A percentile compares a stretch with the other conserved stretches of the same genome.
These are phyloP conservation scores for Zoanthus sansibaricus DNA, from an alignment of 92 coral and sea anemone genomes.

Conservation along the genomic window DNA sequence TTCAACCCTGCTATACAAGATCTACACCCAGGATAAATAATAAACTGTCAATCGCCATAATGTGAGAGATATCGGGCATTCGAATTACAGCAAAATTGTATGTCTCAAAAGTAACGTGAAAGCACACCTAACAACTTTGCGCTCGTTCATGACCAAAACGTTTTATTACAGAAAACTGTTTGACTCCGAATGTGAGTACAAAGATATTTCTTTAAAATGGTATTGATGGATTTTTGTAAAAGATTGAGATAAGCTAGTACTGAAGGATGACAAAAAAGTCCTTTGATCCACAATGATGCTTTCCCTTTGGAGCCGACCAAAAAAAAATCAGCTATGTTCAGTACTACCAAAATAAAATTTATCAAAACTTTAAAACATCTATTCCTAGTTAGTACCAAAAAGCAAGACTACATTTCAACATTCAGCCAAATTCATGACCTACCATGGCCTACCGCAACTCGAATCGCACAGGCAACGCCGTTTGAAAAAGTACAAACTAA, in stretches of 20 bases:
- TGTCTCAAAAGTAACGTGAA: conserved; percentile 24
- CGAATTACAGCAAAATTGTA: background rate
- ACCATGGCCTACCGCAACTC: too few species aligned
- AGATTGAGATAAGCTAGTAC: background rate
- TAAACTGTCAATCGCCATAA: conserved; percentile 27
- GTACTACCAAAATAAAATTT: background rate
- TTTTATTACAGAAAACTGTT: too few species aligned
- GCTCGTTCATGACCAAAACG: too few species aligned
- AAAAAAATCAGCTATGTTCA: background rate
- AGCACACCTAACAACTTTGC: background rate
- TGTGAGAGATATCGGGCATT: conserved; percentile 25
- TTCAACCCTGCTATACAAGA: background rate
- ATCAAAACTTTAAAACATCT: background rate
- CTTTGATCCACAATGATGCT: conserved; percentile 31
- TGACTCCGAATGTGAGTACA: conserved; percentile 14
- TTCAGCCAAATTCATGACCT: too few species aligned
- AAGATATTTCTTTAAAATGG: conserved; percentile 31
- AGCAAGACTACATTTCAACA: conserved; percentile 29
- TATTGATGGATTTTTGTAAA: background rate
- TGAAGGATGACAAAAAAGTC: conserved; percentile 18
- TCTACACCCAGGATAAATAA: background rate
- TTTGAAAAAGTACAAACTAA: too few species aligned
- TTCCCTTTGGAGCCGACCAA: too few species aligned
- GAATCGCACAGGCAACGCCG: too few species aligned
- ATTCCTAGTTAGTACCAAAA: conserved; percentile 45